Evolutionary conservation across 2,888 invertebrate species (phyloP), one percentile per base, ranked within the genome.

Genomic region (Drosophila falleni): DNA sequence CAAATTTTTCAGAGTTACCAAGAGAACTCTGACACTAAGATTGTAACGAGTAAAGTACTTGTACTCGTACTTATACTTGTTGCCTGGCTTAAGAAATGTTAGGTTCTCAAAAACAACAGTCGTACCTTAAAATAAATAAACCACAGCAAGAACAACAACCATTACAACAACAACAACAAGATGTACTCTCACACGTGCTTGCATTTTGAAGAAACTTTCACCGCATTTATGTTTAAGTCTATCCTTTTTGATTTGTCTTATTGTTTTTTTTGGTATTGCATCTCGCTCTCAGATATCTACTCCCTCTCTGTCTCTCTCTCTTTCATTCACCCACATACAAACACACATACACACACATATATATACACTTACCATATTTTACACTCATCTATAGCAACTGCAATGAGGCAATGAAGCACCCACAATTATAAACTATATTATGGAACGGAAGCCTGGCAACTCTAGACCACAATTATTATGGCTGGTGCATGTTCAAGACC

Each of bases 11-110:
- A 74, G 44, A 62, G 71, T 69, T 55, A 11, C 46, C 71, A 66
- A 61, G 58, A 4, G 19, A 16, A 5, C 15, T 35, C 16, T 41
- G 23, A 77, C 80, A 76, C 72, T 47, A 71, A 75, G 80, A 66
- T 73, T 87, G 73, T 89, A 85, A 87, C n/a, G n/a, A 86, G 89
- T 89, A 89, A 59, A 72, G 42, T 19, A 49, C 3, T 35, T 33
- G 37, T 67, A 71, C 33, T 72, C 54, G 39, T 58, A 79, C 41
- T 82, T 55, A 76, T 82, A 80, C 39, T 58, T 58, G 65, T 60
- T 82, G 89, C 86, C 89, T 87, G 86, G 86, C 88, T 80, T 87
- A 61, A 69, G 54, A 65, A 69, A 54, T 49, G 66, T 69, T 74
- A 89, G 74, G 80, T 41, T 77, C 74, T 70, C 68, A 62, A 77